A percentile compares a stretch with the other conserved stretches of the same genome.
These are phyloP conservation scores for Nomada hirtipes DNA, from an alignment of 2,888 invertebrate species.

Conservation along the genomic window DNA sequence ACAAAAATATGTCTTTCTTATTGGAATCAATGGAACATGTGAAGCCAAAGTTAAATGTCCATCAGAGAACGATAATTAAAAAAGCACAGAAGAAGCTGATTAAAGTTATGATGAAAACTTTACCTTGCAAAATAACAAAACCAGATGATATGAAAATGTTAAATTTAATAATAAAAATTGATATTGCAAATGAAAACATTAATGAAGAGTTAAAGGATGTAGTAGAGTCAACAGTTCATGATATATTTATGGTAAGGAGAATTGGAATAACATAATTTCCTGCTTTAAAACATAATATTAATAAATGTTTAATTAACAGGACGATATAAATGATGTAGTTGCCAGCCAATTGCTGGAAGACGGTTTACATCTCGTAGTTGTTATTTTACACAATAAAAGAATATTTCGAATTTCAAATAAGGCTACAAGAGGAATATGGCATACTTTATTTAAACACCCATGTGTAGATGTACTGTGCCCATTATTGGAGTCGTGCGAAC, in stretches of 20 bases:
- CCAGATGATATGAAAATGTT: slow-evolving; percentile 72
- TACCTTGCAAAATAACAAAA: slow-evolving; percentile 62
- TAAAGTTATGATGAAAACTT: slow-evolving; percentile 63
- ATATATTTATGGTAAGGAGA: slow-evolving; percentile 68
- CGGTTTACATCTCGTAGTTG: slow-evolving; percentile 67
- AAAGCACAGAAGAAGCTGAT: slow-evolving; percentile 73
- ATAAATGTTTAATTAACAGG: slow-evolving; percentile 52
- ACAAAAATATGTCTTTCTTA: slow-evolving; percentile 58
- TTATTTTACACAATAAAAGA: slow-evolving; percentile 69
- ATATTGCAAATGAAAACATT: slow-evolving; percentile 61
- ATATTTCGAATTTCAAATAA: slow-evolving; percentile 66
- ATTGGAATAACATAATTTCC: not conserved
- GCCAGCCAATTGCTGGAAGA: slow-evolving; percentile 64
- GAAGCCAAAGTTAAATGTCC: slow-evolving; percentile 66
- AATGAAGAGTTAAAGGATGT: slow-evolving; percentile 64
- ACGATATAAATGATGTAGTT: slow-evolving; percentile 4
- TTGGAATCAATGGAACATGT: slow-evolving; percentile 74
- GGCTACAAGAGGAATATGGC: slow-evolving; percentile 70
- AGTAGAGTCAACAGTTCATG: slow-evolving; percentile 63
- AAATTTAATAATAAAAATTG: slow-evolving; percentile 70
- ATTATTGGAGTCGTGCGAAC: slow-evolving; percentile 68
- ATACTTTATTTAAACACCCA: slow-evolving; percentile 67
- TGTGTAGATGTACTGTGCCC: slow-evolving; percentile 64
- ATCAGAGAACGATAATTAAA: slow-evolving; percentile 68
- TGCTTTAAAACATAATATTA: slow-evolving; percentile 12